These are phyloP conservation scores for Galendromus occidentalis DNA, from an alignment of 1,140 invertebrate species.

Conservation along the genomic window DNA sequence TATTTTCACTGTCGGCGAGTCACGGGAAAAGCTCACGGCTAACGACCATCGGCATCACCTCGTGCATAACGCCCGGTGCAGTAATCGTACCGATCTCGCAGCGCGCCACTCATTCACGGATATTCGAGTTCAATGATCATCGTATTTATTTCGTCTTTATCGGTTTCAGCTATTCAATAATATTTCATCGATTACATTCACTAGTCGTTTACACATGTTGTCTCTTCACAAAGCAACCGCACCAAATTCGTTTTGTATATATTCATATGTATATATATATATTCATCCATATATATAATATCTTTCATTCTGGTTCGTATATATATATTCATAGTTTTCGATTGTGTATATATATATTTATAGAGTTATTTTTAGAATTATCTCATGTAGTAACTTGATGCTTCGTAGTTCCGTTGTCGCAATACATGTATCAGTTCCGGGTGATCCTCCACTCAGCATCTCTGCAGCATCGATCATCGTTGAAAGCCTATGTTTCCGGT, in stretches of 20 bases:
- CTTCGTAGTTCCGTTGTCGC: background rate
- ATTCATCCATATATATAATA: background rate
- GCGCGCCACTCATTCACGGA: background rate
- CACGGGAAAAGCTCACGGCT: background rate
- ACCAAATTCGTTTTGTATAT: background rate
- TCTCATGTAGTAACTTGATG: background rate
- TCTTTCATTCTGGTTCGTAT: background rate
- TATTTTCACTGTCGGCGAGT: background rate
- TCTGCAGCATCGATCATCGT: background rate
- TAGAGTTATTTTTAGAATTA: background rate
- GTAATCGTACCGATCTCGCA: background rate
- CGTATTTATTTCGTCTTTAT: background rate
- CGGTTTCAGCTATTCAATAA: background rate
- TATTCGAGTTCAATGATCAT: background rate
- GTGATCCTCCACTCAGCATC: background rate
- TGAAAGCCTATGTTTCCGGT: background rate
- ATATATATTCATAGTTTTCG: background rate
- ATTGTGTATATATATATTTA: background rate
- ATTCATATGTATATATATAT: constrained; percentile 4
- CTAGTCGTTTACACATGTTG: background rate
- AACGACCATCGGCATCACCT: background rate
- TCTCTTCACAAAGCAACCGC: background rate
- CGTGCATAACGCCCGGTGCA: background rate
- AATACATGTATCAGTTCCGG: background rate
- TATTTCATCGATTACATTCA: background rate